Evolutionary conservation across 64 coral and sea anemone species (phyloP), one percentile per base, ranked within the genome.

Genomic region (Dendronephthya gigantea): DNA sequence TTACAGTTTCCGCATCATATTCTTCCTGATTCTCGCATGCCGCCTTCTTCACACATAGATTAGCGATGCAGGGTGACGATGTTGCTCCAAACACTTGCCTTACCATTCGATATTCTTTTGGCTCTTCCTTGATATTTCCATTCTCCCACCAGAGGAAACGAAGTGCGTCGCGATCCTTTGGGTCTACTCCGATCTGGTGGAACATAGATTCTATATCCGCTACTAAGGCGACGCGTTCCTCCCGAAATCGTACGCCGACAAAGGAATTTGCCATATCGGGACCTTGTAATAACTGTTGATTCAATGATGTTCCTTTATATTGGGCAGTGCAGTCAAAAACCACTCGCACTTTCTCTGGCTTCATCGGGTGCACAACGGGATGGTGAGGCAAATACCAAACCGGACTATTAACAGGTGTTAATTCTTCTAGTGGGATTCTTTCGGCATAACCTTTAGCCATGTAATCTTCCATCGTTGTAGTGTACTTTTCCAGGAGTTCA

Each of bases 261-360:
- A 87, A 1, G 32, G 49, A 87, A 36, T 87, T 87, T 55, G 65
- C 65, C 81, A 87, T 35, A 28, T 87, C 86, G 66, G 86, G 86
- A 9, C 68, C 70, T 88, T 88, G 86, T 65, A 88, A 74, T 48
- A 88, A 40, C 50, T 88, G n/a, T 7, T 81, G 33, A 34, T 88
- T 88, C 29, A 82, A 36, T 50, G 86, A 88, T 6, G 50, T 41
- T 81, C 70, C 70, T 40, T 88, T 65, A 29, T 74, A 82, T 65
- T 70, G 7, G 86, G n/a, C n/a, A n/a, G n/a, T 70, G 69, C 86
- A 88, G 23, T 88, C 86, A 51, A 88, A 88, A 5, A 82, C 86
- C 9, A 88, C 86, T 79, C 86, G 81, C 1, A 88, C 86, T 30
- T 88, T 88, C 2, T 28, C 48, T 82, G 86, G 69, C 16, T 88